Base-by-base conservation (phyloP, 2,113 vertebrate genomes). In the Spea bombifrons region DNA sequence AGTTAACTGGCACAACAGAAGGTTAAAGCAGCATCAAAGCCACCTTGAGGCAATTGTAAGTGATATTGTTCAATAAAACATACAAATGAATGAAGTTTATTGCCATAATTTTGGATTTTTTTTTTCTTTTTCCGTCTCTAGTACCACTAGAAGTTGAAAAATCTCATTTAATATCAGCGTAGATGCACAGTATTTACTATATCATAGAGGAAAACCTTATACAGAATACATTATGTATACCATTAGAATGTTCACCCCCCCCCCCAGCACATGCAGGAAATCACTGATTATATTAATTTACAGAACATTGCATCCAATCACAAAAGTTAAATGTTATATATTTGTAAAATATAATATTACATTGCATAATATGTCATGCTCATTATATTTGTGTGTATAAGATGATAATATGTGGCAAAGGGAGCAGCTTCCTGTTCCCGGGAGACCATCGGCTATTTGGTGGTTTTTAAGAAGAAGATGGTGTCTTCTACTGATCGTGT, bases 31-130 rank as follows among this genome's bases (percentile, higher is more conserved):
- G 30, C 71, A 5, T 52, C 44, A n/a, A 78, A 85, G 76, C 71
- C 84, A 88, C 75, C 76, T 84, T 86, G 74, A 87, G 81, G 81
- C 81, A 79, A 82, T 82, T 75, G 57, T 78, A n/a, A 3, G 63
- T 71, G 46, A 77, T 80, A 77, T 0, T 43, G 48, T 74, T 71
- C 75, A 84, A 82, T 83, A 75, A 78, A 85, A 84, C 80, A 76
- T 79, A 79, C 70, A 83, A 80, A 6, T 0, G n/a, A 50, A 44
- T 4, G 49, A 57, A 30, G 48, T 71, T 86, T 78, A 71, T 73
- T 82, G 81, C 73, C 50, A 78, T 73, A 59, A 84, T 55, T 83
- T 83, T 68, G 64, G 61, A 78, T 50, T 70, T 49, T 68, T 68
- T 68, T 71, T 53, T 71, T 13, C 45, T 30, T 52, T 66, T 30